Percentiles rank a stretch among this genome's conserved stretches.
phyloP scores from a whole-genome alignment of 2,888 invertebrate species.

The Diaphora mendica region DNA sequence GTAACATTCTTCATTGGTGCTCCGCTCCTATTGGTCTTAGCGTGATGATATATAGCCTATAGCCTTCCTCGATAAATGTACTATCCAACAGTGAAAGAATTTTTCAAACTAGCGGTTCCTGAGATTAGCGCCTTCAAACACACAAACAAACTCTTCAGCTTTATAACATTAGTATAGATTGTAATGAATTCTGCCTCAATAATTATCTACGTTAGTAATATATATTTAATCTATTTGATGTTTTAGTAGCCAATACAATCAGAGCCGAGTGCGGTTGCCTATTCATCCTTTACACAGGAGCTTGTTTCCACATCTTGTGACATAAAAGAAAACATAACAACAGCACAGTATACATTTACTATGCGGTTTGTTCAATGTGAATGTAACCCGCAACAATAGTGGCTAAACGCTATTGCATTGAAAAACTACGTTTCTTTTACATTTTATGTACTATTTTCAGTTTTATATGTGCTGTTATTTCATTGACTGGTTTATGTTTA shows the following conservation, averaged over 20 bases:
- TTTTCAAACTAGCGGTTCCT: too few relatives aligned
- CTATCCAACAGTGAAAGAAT: too few relatives aligned
- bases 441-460: background rate
- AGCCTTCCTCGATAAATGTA: too few relatives aligned
- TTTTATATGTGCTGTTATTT: background rate
- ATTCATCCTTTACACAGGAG: constrained; percentile 29
- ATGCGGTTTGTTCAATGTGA: background rate
- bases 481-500: background rate
- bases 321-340: constrained; percentile 30
- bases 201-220: background rate
- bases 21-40: too few relatives aligned
- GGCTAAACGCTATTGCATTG: background rate
- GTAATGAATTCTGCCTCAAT: background rate
- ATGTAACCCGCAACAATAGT: background rate
- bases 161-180: too few relatives aligned
- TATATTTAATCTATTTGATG: constrained; percentile 21
- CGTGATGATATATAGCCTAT: too few relatives aligned
- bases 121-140: too few relatives aligned
- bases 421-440: background rate
- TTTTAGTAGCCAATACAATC: constrained; percentile 37
- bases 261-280: constrained; percentile 12
- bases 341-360: constrained; percentile 1
- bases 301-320: constrained; percentile 34
- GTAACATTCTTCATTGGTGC: too few relatives aligned
- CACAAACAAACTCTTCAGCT: too few relatives aligned